A percentile compares a stretch with the other conserved stretches of the same genome.
These are phyloP conservation scores for Bicyclus anynana DNA, from an alignment of 1,140 invertebrate species.

Conservation along the genomic window DNA sequence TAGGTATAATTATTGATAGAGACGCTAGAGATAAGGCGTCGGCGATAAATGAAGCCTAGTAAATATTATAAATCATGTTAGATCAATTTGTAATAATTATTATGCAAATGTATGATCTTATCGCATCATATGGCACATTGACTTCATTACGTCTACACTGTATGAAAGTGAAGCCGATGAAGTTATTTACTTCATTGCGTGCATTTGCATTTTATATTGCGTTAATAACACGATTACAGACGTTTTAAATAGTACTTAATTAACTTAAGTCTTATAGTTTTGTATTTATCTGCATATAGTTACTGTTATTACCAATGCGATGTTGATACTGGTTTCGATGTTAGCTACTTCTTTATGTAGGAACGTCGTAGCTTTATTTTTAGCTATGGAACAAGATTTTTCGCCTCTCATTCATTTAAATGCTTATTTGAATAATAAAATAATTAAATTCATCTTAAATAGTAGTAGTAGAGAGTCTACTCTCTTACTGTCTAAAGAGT, in stretches of 20 bases:
- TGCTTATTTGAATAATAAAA: too few relatives aligned
- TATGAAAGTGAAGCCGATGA: constrained; percentile 12
- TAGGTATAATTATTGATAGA: not conserved
- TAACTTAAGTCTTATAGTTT: constrained; percentile 9
- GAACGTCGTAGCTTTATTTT: too few relatives aligned
- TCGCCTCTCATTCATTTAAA: too few relatives aligned
- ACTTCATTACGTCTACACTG: constrained; percentile 7
- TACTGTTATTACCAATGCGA: too few relatives aligned
- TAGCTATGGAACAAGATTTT: too few relatives aligned
- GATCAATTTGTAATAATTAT: constrained; percentile 10
- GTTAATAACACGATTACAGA: constrained; percentile 14
- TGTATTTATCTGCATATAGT: constrained; percentile 10
- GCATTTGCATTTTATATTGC: constrained; percentile 22
- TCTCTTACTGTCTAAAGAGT: too few relatives aligned
- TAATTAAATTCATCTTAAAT: too few relatives aligned
- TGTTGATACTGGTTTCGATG: constrained; percentile 1
- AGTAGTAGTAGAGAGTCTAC: too few relatives aligned
- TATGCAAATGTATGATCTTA: constrained; percentile 13
- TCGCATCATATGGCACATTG: constrained; percentile 11
- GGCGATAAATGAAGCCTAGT: not conserved
- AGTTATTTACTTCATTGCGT: constrained; percentile 13
- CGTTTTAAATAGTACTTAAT: constrained; percentile 15
- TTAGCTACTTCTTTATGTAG: too few relatives aligned
- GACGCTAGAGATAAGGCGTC: not conserved
- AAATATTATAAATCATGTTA: constrained; percentile 1